Percentiles rank a stretch among this genome's conserved stretches.
Evolutionary conservation across 2,113 vertebrate species (phyloP).

Genomic region (Oplegnathus fasciatus): DNA sequence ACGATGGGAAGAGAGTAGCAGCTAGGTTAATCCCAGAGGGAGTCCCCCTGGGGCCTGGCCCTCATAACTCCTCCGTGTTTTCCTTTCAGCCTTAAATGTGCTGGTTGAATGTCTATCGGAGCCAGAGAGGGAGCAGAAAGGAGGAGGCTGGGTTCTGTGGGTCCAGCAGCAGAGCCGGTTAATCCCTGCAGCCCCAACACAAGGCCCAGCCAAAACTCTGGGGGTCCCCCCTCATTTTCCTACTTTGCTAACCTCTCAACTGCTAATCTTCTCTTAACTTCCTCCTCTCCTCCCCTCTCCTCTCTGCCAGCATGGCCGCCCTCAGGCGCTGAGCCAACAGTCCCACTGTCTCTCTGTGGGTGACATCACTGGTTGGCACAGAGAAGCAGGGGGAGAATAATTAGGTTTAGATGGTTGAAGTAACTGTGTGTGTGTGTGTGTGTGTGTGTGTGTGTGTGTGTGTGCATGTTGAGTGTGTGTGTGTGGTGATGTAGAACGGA

Average conservation of each 20-base stretch:
- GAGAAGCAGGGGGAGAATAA: constrained; percentile 78
- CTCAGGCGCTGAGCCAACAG: constrained; percentile 74
- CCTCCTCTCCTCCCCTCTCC: constrained; percentile 26
- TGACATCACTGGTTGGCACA: constrained; percentile 86
- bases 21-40: constrained; percentile 77
- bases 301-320: constrained; percentile 46
- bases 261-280: constrained; percentile 58
- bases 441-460: constrained; percentile 39
- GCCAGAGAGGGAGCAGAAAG: constrained; percentile 44
- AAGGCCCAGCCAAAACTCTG: constrained; percentile 66
- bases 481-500: constrained; percentile 68
- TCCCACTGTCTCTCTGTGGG: constrained; percentile 74
- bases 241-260: constrained; percentile 54
- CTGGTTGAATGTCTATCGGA: constrained; percentile 59
- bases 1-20: constrained; percentile 62
- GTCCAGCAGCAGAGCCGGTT: constrained; percentile 60
- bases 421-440: constrained; percentile 51
- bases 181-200: constrained; percentile 64
- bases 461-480: constrained; percentile 51
- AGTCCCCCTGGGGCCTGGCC: constrained; percentile 65
- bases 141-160: constrained; percentile 48
- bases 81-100: constrained; percentile 72
- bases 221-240: constrained; percentile 51
- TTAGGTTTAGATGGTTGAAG: constrained; percentile 81
- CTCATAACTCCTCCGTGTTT: constrained; percentile 73